Percentiles rank a stretch among this genome's conserved stretches.
These are phyloP conservation scores for Sus cebifrons DNA, from an alignment of 2,797 vertebrate genomes.

Conservation along the genomic window DNA sequence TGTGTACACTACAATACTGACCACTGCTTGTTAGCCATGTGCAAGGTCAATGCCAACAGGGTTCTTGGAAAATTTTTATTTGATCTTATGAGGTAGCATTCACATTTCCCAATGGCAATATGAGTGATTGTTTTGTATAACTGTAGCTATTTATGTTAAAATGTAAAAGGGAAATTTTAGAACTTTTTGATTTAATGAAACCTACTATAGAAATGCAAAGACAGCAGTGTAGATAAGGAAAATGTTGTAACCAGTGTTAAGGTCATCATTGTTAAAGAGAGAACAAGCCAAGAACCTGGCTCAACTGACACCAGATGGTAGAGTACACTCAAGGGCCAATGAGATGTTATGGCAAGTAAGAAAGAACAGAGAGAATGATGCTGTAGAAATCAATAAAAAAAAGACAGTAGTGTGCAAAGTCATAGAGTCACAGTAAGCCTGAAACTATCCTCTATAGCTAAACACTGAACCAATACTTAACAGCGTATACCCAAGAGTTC, in stretches of 20 bases:
- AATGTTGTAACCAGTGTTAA: not conserved
- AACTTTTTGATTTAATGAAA: constrained; percentile 13
- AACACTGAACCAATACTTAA: not conserved
- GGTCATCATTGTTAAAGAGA: not conserved
- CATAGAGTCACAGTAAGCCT: not conserved
- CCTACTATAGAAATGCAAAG: not conserved
- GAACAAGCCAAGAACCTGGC: not conserved
- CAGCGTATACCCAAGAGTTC: not conserved
- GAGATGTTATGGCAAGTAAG: not conserved
- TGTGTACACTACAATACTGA: not conserved
- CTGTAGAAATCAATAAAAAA: not conserved
- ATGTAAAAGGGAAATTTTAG: constrained; percentile 20
- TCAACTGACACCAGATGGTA: not conserved
- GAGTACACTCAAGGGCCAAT: not conserved
- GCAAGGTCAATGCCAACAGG: not conserved
- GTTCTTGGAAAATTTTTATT: not conserved
- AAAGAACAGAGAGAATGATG: constrained; percentile 9
- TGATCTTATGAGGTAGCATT: not conserved
- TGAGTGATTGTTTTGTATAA: constrained; percentile 14
- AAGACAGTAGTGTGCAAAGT: not conserved
- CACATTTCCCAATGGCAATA: not conserved
- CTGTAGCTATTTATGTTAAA: not conserved
- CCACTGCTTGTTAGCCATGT: not conserved
- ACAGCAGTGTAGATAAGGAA: not conserved
- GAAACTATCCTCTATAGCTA: not conserved